Percentiles rank a stretch among this genome's conserved stretches.
These are phyloP conservation scores for Ciconia nigra DNA, from an alignment of 2,797 vertebrate genomes.

Conservation along the genomic window DNA sequence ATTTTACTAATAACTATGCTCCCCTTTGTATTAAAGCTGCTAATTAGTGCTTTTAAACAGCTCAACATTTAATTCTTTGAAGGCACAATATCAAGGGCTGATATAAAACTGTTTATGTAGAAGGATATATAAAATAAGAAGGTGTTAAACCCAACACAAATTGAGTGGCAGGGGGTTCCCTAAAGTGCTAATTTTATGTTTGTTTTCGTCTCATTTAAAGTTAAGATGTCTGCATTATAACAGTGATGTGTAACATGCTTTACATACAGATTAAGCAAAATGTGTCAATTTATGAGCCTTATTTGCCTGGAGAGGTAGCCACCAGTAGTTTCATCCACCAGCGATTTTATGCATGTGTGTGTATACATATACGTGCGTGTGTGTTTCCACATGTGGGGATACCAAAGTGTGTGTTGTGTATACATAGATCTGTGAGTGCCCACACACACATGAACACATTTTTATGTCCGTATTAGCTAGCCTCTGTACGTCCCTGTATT, in stretches of 20 bases:
- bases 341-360: background rate
- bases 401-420: background rate
- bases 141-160: conserved; percentile 77
- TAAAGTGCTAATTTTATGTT: conserved; percentile 78
- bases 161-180: conserved; percentile 68
- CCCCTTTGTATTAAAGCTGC: conserved; percentile 69
- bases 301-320: conserved; percentile 60
- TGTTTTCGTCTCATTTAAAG: conserved; percentile 75
- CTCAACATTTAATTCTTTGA: conserved; percentile 71
- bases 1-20: conserved; percentile 72
- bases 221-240: conserved; percentile 71
- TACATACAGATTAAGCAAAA: conserved; percentile 71
- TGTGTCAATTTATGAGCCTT: conserved; percentile 64
- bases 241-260: conserved; percentile 46
- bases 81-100: conserved; percentile 68
- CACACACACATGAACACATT: rapidly evolving
- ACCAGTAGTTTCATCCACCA: conserved; percentile 34
- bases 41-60: conserved; percentile 79
- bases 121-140: conserved; percentile 75
- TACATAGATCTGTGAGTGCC: background rate
- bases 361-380: rapidly evolving
- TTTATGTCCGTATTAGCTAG: background rate
- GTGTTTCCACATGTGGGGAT: background rate
- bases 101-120: conserved; percentile 79
- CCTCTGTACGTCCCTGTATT: background rate